Percentiles rank a stretch among this genome's conserved stretches.
phyloP scores from a whole-genome alignment of 2,888 invertebrate genomes.

The Napeogenes sylphis region DNA sequence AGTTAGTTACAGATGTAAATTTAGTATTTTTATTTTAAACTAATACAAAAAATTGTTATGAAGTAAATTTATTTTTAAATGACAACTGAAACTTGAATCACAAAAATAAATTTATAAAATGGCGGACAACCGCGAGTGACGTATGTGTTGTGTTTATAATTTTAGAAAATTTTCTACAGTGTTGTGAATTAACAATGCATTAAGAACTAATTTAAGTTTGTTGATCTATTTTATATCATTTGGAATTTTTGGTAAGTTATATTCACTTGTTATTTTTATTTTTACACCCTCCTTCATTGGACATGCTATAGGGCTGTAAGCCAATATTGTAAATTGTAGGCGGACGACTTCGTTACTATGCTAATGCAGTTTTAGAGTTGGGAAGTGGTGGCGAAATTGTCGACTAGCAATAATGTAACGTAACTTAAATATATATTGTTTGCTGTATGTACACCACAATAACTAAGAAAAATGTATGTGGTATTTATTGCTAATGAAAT shows the following conservation, averaged over 20 bases:
- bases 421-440: no score
- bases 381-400: background rate
- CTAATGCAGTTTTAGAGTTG: slow-evolving; percentile 4
- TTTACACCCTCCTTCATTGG: slow-evolving; percentile 23
- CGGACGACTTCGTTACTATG: slow-evolving; percentile 37
- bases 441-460: no score
- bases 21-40: background rate
- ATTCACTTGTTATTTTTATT: slow-evolving; percentile 20
- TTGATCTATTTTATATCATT: slow-evolving; percentile 7
- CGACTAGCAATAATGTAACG: no score
- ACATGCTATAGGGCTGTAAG: slow-evolving; percentile 48
- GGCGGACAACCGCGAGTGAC: slow-evolving; percentile 68
- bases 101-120: slow-evolving; percentile 61
- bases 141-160: slow-evolving; percentile 74
- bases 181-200: slow-evolving; percentile 57
- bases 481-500: no score
- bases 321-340: slow-evolving; percentile 53
- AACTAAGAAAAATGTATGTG: no score
- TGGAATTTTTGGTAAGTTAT: slow-evolving; percentile 44
- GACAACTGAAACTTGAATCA: slow-evolving; percentile 22
- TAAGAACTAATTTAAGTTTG: slow-evolving; percentile 27
- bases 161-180: slow-evolving; percentile 44
- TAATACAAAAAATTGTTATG: background rate
- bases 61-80: background rate
- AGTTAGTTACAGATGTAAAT: no score